Percentiles rank a stretch among this genome's conserved stretches.
These are phyloP conservation scores for Emys orbicularis DNA, from an alignment of 2,797 vertebrate species.

Conservation along the genomic window DNA sequence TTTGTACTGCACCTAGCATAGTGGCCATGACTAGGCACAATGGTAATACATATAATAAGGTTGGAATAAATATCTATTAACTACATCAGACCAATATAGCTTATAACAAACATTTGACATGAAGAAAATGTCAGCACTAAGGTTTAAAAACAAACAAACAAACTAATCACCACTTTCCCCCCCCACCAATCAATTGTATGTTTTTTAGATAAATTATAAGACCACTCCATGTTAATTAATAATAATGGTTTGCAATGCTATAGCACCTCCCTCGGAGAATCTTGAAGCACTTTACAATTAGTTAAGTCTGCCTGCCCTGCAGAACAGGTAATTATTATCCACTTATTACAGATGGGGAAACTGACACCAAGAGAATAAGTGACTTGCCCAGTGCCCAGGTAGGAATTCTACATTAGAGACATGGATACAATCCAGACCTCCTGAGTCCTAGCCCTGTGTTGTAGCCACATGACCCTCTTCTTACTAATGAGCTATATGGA, in stretches of 20 bases:
- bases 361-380: not conserved
- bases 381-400: not conserved
- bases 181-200: not conserved
- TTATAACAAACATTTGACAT: not conserved
- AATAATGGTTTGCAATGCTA: slow-evolving; percentile 9
- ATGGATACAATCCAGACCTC: not conserved
- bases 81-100: not conserved
- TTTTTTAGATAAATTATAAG: slow-evolving; percentile 2
- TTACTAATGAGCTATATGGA: not conserved
- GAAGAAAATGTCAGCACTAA: not conserved
- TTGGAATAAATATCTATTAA: not conserved
- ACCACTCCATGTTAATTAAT: slow-evolving; percentile 9
- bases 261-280: not conserved
- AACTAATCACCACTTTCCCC: accelerated
- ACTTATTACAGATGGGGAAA: not conserved
- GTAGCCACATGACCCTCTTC: not conserved
- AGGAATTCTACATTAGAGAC: not conserved
- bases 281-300: slow-evolving; percentile 4
- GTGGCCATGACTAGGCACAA: not conserved
- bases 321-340: not conserved
- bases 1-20: not conserved
- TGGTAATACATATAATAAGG: not conserved
- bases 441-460: not conserved
- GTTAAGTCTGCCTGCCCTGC: not conserved
- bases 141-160: no score